Conservation (phyloP, 2,888 invertebrate species). For the Parnassius glacialis region DNA sequence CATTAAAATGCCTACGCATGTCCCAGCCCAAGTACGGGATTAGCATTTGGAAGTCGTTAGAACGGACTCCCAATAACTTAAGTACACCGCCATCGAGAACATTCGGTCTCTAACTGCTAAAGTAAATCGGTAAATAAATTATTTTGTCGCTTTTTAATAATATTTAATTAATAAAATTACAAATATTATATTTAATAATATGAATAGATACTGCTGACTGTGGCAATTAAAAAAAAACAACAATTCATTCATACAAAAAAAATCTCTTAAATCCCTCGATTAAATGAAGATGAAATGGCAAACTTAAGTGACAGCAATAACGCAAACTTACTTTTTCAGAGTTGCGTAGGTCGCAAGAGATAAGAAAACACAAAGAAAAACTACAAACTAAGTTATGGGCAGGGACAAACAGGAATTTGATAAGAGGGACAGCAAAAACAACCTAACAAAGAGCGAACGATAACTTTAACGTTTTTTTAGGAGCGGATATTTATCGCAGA, state of each 20-base stretch:
- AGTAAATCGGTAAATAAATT: too few species aligned
- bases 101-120: too few species aligned
- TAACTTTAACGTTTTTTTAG: background rate
- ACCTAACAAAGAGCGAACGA: slow-evolving; percentile 4
- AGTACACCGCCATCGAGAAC: too few species aligned
- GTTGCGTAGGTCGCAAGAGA: slow-evolving; percentile 10
- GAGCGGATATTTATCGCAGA: background rate
- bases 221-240: too few species aligned
- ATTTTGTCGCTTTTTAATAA: too few species aligned
- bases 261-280: too few species aligned
- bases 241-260: too few species aligned
- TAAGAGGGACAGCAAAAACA: slow-evolving; percentile 16
- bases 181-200: too few species aligned
- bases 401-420: slow-evolving; percentile 15
- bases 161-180: too few species aligned
- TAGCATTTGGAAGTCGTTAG: slow-evolving; percentile 15
- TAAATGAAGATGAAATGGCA: too few species aligned
- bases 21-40: slow-evolving; percentile 14
- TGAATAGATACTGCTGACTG: too few species aligned
- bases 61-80: slow-evolving; percentile 7
- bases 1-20: slow-evolving; percentile 22
- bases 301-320: too few species aligned
- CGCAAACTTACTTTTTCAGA: slow-evolving; percentile 8
- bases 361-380: slow-evolving; percentile 20
- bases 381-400: slow-evolving; percentile 18